phyloP scores from a whole-genome alignment of 35 echinoderm and acorn worm species.

The Ophioderma brevispina region DNA sequence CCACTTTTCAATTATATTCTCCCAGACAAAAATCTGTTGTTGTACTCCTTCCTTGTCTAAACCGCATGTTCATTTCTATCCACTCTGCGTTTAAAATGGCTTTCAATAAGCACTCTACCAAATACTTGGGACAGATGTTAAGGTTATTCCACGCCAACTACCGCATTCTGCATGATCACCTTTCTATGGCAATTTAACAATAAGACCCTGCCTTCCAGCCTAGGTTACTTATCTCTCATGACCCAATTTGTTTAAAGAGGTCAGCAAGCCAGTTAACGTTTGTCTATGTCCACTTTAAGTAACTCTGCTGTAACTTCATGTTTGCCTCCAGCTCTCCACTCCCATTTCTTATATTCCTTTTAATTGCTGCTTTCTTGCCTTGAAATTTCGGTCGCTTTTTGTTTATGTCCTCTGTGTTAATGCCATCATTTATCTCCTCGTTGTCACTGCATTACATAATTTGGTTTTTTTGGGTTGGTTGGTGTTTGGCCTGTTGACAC shows the following conservation, averaged over 20 bases:
- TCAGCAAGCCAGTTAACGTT: background rate
- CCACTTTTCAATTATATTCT: slow-evolving; percentile 51
- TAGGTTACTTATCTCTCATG: background rate
- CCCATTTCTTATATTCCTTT: background rate
- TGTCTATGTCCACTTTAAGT: background rate
- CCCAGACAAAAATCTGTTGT: slow-evolving; percentile 25
- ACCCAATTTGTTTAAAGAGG: background rate
- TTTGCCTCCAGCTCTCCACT: background rate
- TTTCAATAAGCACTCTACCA: slow-evolving; percentile 23
- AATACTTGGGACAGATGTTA: too few relatives aligned
- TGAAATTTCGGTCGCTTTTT: slow-evolving; percentile 31
- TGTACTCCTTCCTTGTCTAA: slow-evolving; percentile 14
- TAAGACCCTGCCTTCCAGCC: background rate
- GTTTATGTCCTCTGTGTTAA: background rate
- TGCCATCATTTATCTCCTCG: background rate
- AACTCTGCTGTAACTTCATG: background rate
- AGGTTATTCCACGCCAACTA: too few relatives aligned
- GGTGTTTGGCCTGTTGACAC: background rate
- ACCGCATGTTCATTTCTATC: slow-evolving; percentile 35
- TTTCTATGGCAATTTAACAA: slow-evolving; percentile 10
- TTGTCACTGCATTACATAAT: background rate
- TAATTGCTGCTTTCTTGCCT: slow-evolving; percentile 29
- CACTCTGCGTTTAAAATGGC: slow-evolving; percentile 12
- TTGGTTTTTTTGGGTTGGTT: background rate
- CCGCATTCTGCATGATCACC: slow-evolving; percentile 1